A percentile compares a stretch with the other conserved stretches of the same genome.
phyloP scores from a whole-genome alignment of 2,797 vertebrate genomes.

The Helarctos malayanus region DNA sequence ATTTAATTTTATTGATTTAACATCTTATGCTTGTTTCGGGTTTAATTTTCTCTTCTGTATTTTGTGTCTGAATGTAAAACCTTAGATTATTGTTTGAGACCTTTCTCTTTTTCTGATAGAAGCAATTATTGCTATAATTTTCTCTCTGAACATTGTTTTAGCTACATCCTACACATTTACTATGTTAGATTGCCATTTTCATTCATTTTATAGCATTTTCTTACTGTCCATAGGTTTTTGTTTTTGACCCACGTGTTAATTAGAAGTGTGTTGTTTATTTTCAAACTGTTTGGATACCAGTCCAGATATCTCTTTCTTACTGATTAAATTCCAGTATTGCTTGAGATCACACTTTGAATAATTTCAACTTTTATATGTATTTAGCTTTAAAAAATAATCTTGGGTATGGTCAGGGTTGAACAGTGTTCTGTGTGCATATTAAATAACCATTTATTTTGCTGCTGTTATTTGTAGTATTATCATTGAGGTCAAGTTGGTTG shows the following conservation, averaged over 20 bases:
- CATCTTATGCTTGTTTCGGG: no score
- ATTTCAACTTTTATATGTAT: not conserved
- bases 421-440: not conserved
- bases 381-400: not conserved
- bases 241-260: not conserved
- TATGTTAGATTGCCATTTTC: not conserved
- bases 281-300: not conserved
- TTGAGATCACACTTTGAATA: not conserved
- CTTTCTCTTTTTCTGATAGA: not conserved
- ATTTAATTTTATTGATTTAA: no score
- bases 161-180: not conserved
- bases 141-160: not conserved
- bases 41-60: no score
- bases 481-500: not conserved
- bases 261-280: not conserved
- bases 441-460: not conserved
- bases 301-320: not conserved
- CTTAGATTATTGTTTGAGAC: not conserved
- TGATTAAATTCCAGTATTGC: not conserved
- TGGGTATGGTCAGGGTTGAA: not conserved
- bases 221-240: not conserved
- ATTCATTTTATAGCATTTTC: not conserved
- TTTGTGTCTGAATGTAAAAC: no score
- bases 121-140: not conserved
- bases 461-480: not conserved